phyloP scores from a whole-genome alignment of 2,888 invertebrate genomes.

The Aphrophora alni region DNA sequence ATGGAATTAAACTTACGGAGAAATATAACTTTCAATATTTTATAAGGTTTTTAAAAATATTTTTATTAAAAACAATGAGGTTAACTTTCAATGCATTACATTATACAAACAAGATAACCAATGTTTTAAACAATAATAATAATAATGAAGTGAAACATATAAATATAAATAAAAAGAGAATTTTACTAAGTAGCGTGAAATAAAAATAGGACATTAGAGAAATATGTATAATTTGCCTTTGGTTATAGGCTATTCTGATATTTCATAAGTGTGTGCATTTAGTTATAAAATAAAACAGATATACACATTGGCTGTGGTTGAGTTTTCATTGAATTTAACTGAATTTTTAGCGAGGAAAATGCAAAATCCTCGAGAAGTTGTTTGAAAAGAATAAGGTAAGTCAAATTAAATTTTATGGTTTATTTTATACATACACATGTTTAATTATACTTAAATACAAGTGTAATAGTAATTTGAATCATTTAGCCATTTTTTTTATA shows the following conservation, averaged over 20 bases:
- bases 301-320: background rate
- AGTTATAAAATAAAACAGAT: background rate
- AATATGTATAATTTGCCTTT: background rate
- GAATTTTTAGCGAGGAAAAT: too few species aligned
- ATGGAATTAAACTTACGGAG: too few species aligned
- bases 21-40: background rate
- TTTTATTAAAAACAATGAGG: background rate
- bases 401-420: too few species aligned
- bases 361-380: too few species aligned
- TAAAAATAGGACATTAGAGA: background rate
- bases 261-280: background rate
- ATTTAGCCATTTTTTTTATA: too few species aligned
- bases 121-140: constrained; percentile 3
- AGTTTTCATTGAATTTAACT: background rate
- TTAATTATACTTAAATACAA: too few species aligned
- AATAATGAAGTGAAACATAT: background rate
- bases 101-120: background rate
- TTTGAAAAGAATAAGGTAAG: too few species aligned
- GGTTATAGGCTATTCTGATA: background rate
- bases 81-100: background rate
- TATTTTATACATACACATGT: too few species aligned
- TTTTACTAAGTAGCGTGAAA: constrained; percentile 1
- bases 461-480: too few species aligned
- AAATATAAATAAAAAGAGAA: background rate
- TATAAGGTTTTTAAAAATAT: background rate